Conservation (phyloP, 2,113 vertebrate species). For the Microtus montanus region DNA sequence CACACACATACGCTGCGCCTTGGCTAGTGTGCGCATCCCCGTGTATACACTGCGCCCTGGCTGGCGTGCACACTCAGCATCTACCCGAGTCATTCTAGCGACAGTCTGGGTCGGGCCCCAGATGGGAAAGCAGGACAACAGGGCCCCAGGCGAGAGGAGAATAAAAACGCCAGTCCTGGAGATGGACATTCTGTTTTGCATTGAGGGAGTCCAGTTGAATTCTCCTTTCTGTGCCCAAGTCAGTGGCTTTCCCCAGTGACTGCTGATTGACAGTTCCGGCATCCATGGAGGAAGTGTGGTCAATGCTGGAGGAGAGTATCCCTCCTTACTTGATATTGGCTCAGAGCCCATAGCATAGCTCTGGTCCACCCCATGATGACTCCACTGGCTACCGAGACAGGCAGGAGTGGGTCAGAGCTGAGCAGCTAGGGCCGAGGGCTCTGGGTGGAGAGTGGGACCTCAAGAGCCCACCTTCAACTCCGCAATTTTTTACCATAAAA, state of each 20-base stretch:
- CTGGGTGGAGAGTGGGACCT: too few relatives aligned
- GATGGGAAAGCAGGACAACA: background rate
- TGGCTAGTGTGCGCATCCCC: fast-evolving
- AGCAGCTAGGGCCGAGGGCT: too few relatives aligned
- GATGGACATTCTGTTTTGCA: background rate
- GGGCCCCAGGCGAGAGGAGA: background rate
- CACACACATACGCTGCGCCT: too few relatives aligned
- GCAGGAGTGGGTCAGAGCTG: background rate
- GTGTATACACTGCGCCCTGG: fast-evolving
- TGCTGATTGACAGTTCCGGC: background rate
- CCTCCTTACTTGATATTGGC: background rate
- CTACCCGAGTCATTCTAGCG: background rate
- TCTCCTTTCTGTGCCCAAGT: fast-evolving
- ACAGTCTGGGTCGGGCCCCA: background rate
- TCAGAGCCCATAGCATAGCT: background rate
- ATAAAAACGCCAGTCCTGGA: background rate
- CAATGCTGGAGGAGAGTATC: background rate
- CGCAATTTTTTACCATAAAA: background rate
- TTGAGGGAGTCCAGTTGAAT: background rate
- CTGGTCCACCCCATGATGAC: background rate
- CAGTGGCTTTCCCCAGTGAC: background rate
- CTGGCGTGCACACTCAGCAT: background rate
- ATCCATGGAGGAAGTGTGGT: background rate
- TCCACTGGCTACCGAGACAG: background rate
- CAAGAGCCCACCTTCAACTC: background rate